phyloP scores from a whole-genome alignment of 2,888 invertebrate genomes.

The Tipula vernalis region DNA sequence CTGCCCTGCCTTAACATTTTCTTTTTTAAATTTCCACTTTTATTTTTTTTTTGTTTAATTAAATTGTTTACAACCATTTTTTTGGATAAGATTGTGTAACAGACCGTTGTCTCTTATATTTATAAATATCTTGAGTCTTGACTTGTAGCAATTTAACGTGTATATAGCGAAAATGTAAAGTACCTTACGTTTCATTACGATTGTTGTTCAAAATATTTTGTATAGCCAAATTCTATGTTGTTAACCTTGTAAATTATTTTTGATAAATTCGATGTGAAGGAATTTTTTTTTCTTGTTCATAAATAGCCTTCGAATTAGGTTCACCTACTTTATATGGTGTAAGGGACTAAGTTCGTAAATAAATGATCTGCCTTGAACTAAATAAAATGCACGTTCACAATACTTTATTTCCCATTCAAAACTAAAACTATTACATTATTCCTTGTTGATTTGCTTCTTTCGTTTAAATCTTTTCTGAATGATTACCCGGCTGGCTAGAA shows the following conservation, averaged over 20 bases:
- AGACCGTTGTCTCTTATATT: neutral
- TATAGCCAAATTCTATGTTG: neutral
- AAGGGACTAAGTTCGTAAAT: neutral
- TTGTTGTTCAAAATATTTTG: neutral
- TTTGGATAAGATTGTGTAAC: neutral
- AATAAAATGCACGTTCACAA: neutral
- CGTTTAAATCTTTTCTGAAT: conserved; percentile 20
- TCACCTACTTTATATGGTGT: neutral
- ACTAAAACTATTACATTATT: neutral
- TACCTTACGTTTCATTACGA: neutral
- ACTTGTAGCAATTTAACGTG: neutral
- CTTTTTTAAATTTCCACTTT: neutral
- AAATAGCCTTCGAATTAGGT: neutral
- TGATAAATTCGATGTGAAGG: neutral
- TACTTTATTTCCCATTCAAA: neutral
- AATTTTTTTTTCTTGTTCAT: neutral
- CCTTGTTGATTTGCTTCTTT: neutral
- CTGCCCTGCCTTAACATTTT: conserved; percentile 4
- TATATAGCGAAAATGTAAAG: neutral
- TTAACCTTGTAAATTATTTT: neutral
- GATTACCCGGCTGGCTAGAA: conserved; percentile 48
- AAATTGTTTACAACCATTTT: neutral
- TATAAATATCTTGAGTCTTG: neutral
- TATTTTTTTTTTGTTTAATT: neutral
- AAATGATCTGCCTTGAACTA: neutral